Conservation (phyloP, 2,797 vertebrate species). For the Gobionotothen gibberifrons region DNA sequence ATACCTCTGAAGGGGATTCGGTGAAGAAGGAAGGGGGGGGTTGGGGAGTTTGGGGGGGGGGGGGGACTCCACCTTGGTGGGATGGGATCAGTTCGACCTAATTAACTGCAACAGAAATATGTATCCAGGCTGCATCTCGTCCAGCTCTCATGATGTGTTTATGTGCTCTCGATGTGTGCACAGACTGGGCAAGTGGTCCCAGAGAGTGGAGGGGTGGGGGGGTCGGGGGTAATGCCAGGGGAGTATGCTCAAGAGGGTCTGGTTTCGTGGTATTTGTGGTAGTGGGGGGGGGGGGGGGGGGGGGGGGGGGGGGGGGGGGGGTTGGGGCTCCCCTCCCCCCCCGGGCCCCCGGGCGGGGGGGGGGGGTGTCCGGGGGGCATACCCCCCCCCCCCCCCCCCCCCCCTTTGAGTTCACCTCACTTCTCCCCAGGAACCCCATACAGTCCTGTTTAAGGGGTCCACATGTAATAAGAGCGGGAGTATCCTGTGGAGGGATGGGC, state of each 20-base stretch:
- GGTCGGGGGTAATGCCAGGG: constrained; percentile 17
- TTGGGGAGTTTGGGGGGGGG: neutral
- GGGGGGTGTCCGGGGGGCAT: too few relatives aligned
- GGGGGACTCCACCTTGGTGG: constrained; percentile 64
- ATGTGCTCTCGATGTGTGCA: constrained; percentile 74
- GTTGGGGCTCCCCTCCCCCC: too few relatives aligned
- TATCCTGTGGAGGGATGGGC: constrained; percentile 47
- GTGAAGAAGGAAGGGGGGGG: neutral
- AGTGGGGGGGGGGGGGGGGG: constrained; percentile 30
- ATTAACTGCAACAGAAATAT: constrained; percentile 88
- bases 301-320: too few relatives aligned
- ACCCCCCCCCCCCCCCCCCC: too few relatives aligned
- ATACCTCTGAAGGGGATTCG: constrained; percentile 50
- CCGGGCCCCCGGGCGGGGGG: too few relatives aligned
- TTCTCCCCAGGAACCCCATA: constrained; percentile 5
- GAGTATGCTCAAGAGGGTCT: constrained; percentile 38
- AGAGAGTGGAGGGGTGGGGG: constrained; percentile 9
- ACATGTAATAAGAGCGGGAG: constrained; percentile 60
- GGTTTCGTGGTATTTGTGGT: constrained; percentile 69
- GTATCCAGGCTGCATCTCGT: constrained; percentile 79
- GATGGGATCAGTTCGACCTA: constrained; percentile 79
- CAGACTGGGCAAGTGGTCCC: constrained; percentile 29
- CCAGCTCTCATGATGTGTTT: constrained; percentile 80
- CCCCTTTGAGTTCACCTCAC: neutral
- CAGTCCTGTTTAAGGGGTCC: constrained; percentile 40